Evolutionary conservation across 2,888 invertebrate species (phyloP).

Genomic region (Pedicia rivosa): DNA sequence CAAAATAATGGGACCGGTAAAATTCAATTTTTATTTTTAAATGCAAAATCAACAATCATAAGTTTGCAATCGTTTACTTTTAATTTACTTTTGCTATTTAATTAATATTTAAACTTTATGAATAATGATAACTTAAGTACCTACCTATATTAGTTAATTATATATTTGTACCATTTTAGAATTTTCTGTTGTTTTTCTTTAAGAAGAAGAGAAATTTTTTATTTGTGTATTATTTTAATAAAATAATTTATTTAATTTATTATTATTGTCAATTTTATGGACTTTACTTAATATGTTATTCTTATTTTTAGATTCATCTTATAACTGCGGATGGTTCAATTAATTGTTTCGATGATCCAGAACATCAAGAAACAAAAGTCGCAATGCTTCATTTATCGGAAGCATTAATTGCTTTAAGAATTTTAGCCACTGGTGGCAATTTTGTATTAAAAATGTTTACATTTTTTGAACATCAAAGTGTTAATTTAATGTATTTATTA

Average conservation of each 20-base stretch:
- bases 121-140: too few species aligned
- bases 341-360: constrained; percentile 71
- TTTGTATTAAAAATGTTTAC: constrained; percentile 85
- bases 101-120: too few species aligned
- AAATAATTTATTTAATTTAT: constrained; percentile 7
- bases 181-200: too few species aligned
- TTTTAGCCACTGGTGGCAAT: constrained; percentile 53
- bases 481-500: constrained; percentile 64
- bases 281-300: background rate
- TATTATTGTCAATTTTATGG: background rate
- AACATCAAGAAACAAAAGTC: constrained; percentile 70
- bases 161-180: too few species aligned
- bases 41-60: too few species aligned
- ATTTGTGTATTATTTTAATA: constrained; percentile 1
- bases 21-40: too few species aligned
- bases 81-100: too few species aligned
- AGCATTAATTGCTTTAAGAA: constrained; percentile 53
- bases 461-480: constrained; percentile 65
- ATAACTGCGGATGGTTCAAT: constrained; percentile 92
- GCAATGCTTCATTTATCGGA: constrained; percentile 72
- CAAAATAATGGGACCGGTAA: constrained; percentile 34
- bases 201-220: too few species aligned
- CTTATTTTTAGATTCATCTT: constrained; percentile 36
- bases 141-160: too few species aligned
- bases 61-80: too few species aligned